Base-by-base conservation (phyloP, 2,888 invertebrate genomes). In the Choreutis nemorana region DNA sequence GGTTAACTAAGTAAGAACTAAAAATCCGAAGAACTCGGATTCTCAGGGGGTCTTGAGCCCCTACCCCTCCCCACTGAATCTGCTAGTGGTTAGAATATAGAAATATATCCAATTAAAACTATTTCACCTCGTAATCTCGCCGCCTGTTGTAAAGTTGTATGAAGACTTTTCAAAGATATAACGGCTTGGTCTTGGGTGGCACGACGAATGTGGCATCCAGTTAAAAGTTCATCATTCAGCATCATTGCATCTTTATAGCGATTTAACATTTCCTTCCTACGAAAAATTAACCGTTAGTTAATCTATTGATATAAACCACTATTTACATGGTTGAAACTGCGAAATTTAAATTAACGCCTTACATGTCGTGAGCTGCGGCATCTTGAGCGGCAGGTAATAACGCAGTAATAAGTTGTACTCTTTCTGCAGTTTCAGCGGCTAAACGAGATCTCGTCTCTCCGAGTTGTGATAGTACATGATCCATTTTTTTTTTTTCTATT, bases 131-230 rank as follows among this genome's bases (percentile, higher is more conserved):
- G 81, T n/a, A 95, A 72, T 55, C 90, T 80, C 2, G 92, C 89
- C 7, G 90, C 89, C 47, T 87, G 88, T 55, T 95, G 93, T 35
- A 95, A 85, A 37, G 90, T 87, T 16, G 84, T 83, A 60, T 95
- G 95, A 23, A 95, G 82, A 36, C 83, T 84, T 56, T 90, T 91
- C 40, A 95, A 81, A 1, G 89, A 84, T 1, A 81, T 70, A 4
- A 90, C 81, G 1, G 94, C 84, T 54, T 94, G 90, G 35, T 87
- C 84, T 49, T 92, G 91, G 43, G 94, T 94, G 36, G 87, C 85
- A 31, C 89, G 83, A 25, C 93, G 81, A 13, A 94, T 87, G 49
- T 90, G 90, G 55, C 94, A 91, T 20, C 90, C 90, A 32, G 85
- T 84, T 13, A 94, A 84, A 29, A 95, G 67, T 52, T 93, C 92